Conservation (phyloP, 2,888 invertebrate species). For the Himalopsyche tibetana region DNA sequence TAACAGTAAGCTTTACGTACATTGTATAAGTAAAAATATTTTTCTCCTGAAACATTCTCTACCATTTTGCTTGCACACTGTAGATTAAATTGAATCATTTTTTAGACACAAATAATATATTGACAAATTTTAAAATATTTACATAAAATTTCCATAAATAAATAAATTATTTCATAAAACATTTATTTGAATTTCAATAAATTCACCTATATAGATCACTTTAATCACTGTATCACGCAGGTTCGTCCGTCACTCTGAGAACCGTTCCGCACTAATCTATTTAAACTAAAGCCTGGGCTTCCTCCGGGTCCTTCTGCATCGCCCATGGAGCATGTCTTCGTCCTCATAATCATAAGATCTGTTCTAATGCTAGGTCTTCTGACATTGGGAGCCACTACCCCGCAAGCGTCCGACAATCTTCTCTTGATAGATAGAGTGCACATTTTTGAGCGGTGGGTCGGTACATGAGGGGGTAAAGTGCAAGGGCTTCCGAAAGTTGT, state of each 20-base stretch:
- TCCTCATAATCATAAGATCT: constrained; percentile 91
- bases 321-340: constrained; percentile 86
- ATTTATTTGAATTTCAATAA: not conserved
- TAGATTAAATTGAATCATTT: not conserved
- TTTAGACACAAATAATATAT: not conserved
- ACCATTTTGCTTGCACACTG: too few relatives aligned
- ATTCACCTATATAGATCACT: not conserved
- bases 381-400: constrained; percentile 92
- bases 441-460: constrained; percentile 82
- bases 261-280: constrained; percentile 74
- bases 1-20: too few relatives aligned
- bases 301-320: constrained; percentile 80
- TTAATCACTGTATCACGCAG: constrained; percentile 75
- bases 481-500: constrained; percentile 87
- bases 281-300: constrained; percentile 75
- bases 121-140: not conserved
- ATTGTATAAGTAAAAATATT: too few relatives aligned
- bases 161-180: not conserved
- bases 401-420: constrained; percentile 90
- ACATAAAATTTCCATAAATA: constrained; percentile 31
- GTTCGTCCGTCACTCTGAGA: constrained; percentile 74
- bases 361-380: constrained; percentile 91
- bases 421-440: constrained; percentile 89
- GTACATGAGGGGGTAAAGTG: constrained; percentile 82
- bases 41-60: too few relatives aligned